Base-by-base conservation (phyloP, 2,888 invertebrate species). In the Rotaria sp. region DNA sequence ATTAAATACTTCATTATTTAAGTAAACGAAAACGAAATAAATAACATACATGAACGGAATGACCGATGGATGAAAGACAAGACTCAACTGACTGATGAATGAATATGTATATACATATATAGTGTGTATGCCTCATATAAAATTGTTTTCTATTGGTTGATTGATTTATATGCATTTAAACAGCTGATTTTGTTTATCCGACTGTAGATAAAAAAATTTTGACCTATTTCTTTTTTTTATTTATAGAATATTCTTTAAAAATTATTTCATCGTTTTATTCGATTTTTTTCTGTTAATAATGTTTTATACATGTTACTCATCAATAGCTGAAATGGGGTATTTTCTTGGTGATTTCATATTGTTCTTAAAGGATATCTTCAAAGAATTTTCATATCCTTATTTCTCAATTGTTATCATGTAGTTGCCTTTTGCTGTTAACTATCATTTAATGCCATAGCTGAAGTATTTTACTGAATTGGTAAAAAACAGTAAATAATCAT, bases 41-140 rank as follows among this genome's bases (percentile, higher is more conserved):
- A 57, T n/a, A n/a, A 57, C n/a, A 50, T 50, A 18, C 1, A 35
- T 35, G 67, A 67, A 67, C 67, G 67, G 67, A 35, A 67, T 67
- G 67, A 67, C 67, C 67, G 67, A 67, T 67, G 67, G 18, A 35
- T 67, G 67, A 67, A 67, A 67, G 67, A 67, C 67, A 67, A 67
- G 67, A 67, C 67, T 67, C 67, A 67, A 67, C 35, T 67, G 35
- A 67, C 67, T 67, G 35, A 67, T 35, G 55, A 55, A 55, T 67
- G 67, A 18, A 67, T 21, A 35, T 35, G 13, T 50, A 2, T 50
- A 4, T 50, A 4, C 15, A 18, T 50, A 15, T 50, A 18, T n/a
- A n/a, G n/a, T n/a, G n/a, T n/a, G 10, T 35, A 15, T 59, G 30
- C 26, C n/a, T 3, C 18, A 10, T 24, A 52, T 10, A 52, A 24